Evolutionary conservation across 1,140 invertebrate genomes (phyloP).

Genomic region (Conus betulinus): DNA sequence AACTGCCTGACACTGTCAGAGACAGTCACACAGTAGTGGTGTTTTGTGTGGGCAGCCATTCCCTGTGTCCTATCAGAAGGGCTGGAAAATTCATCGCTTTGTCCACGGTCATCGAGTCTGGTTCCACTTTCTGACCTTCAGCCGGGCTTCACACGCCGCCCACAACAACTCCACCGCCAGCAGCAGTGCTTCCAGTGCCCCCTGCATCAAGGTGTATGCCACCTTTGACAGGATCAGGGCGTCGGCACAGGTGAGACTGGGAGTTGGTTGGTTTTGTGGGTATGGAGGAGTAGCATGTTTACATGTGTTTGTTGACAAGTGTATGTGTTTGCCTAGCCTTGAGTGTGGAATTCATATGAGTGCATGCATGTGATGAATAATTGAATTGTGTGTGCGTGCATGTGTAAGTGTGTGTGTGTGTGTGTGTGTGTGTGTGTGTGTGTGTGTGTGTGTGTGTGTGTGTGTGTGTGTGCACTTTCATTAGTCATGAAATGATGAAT

Average conservation of each 20-base stretch:
- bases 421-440: too few relatives aligned
- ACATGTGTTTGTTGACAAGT: too few relatives aligned
- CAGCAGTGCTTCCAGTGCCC: constrained; percentile 47
- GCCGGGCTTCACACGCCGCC: constrained; percentile 39
- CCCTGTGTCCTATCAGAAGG: constrained; percentile 61
- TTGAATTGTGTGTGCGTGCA: too few relatives aligned
- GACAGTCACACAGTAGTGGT: too few relatives aligned
- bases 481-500: too few relatives aligned
- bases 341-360: too few relatives aligned
- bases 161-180: constrained; percentile 52
- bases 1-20: too few relatives aligned
- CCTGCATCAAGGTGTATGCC: constrained; percentile 57
- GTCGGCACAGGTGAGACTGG: constrained; percentile 60
- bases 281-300: background rate
- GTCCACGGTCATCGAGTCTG: constrained; percentile 59
- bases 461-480: too few relatives aligned
- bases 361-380: too few relatives aligned
- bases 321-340: too few relatives aligned
- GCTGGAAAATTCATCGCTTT: constrained; percentile 64
- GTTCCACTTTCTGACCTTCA: constrained; percentile 59
- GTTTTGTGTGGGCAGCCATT: constrained; percentile 58
- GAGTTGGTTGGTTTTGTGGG: background rate
- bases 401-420: too few relatives aligned
- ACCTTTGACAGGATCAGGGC: constrained; percentile 56
- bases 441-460: too few relatives aligned